Evolutionary conservation across 2,797 vertebrate genomes (phyloP).

Genomic region (Gymnocypris eckloni): DNA sequence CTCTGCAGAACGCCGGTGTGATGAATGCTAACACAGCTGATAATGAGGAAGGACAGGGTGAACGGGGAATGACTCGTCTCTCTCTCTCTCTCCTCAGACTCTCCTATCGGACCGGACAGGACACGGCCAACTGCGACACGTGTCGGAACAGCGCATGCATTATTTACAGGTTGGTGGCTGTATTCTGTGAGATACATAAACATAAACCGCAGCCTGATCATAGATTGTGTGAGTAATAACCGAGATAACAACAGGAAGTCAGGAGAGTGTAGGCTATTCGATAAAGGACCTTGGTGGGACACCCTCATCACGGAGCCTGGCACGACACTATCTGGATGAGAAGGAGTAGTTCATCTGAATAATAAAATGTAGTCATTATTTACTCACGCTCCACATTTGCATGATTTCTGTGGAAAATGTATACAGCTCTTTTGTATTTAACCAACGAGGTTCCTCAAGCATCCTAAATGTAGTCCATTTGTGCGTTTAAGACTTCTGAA

Average conservation of each 20-base stretch:
- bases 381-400: too few species aligned
- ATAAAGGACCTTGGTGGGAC: constrained; percentile 8
- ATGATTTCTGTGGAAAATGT: background rate
- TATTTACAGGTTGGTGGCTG: constrained; percentile 92
- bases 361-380: background rate
- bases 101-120: constrained; percentile 98
- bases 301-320: background rate
- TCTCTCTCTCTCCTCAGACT: constrained; percentile 79
- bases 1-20: constrained; percentile 24
- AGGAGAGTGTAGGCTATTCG: background rate
- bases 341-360: background rate
- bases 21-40: constrained; percentile 54
- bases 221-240: background rate
- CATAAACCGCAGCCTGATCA: background rate
- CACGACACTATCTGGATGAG: background rate
- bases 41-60: constrained; percentile 69
- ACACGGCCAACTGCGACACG: constrained; percentile 99
- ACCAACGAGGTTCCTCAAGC: background rate
- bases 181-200: constrained; percentile 11
- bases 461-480: background rate
- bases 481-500: background rate
- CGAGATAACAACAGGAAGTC: background rate
- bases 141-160: constrained; percentile 99
- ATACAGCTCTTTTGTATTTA: background rate
- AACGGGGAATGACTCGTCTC: constrained; percentile 67